Conservation (phyloP, 2,113 vertebrate species). For the Corythoichthys intestinalis region DNA sequence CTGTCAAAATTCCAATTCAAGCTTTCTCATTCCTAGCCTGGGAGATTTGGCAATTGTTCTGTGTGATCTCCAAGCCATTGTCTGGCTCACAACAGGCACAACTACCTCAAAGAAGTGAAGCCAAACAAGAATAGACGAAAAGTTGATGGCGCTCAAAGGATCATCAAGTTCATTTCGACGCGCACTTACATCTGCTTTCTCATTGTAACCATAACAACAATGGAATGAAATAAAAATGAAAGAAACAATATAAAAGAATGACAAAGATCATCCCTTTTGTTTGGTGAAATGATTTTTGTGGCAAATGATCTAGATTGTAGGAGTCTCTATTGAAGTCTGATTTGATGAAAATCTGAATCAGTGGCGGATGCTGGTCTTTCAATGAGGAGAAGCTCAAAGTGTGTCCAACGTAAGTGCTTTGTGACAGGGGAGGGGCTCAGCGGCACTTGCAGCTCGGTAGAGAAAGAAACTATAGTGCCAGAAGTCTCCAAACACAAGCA, state of each 20-base stretch:
- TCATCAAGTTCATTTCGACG: slow-evolving; percentile 12
- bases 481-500: no score
- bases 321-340: neutral
- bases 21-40: slow-evolving; percentile 51
- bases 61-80: slow-evolving; percentile 38
- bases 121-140: slow-evolving; percentile 10
- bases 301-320: neutral
- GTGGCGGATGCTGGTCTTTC: no score
- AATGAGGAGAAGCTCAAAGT: no score
- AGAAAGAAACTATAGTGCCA: no score
- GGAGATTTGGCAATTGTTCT: slow-evolving; percentile 25
- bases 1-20: slow-evolving; percentile 52
- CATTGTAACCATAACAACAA: neutral
- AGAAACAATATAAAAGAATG: neutral
- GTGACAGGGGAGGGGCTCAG: no score
- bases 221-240: neutral
- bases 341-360: neutral
- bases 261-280: neutral
- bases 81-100: slow-evolving; percentile 23
- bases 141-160: neutral
- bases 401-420: no score
- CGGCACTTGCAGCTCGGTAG: no score
- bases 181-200: neutral
- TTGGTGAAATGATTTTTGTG: neutral
- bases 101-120: slow-evolving; percentile 1